phyloP scores from a whole-genome alignment of 2,888 invertebrate species.

The Horisme vitalbata region DNA sequence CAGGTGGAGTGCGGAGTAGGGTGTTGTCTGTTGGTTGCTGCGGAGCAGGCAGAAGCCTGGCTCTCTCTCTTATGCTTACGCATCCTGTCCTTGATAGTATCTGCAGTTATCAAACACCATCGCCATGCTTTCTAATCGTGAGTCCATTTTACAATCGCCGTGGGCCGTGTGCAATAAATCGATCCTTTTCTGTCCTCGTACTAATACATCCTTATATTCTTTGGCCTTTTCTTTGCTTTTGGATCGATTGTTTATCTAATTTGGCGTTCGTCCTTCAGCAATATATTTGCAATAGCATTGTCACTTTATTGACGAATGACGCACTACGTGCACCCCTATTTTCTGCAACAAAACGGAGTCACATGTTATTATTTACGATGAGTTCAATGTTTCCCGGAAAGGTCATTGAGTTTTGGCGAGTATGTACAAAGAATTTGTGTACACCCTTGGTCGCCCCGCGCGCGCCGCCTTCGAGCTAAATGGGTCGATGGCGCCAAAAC shows the following conservation, averaged over 20 bases:
- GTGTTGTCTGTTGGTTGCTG: constrained; percentile 67
- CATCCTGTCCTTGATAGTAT: constrained; percentile 74
- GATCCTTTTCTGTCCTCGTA: constrained; percentile 70
- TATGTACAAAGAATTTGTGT: constrained; percentile 62
- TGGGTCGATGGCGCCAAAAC: constrained; percentile 83
- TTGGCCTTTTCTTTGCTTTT: constrained; percentile 79
- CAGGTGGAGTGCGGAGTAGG: constrained; percentile 66
- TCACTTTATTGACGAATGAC: constrained; percentile 74
- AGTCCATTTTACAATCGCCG: constrained; percentile 80
- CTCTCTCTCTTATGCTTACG: constrained; percentile 79
- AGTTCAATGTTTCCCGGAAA: constrained; percentile 56
- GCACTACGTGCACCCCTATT: constrained; percentile 77
- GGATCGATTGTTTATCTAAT: constrained; percentile 57
- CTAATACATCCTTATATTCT: constrained; percentile 79
- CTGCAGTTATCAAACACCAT: constrained; percentile 72
- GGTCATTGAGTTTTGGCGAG: constrained; percentile 55
- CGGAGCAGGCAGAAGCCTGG: constrained; percentile 76
- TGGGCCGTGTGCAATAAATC: constrained; percentile 76
- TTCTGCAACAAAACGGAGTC: constrained; percentile 68
- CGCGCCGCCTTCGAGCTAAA: constrained; percentile 63
- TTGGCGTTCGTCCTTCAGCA: constrained; percentile 64
- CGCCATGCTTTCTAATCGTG: constrained; percentile 71
- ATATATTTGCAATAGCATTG: constrained; percentile 76
- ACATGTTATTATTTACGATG: constrained; percentile 24
- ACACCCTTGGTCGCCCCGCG: constrained; percentile 68